These are phyloP conservation scores for Plutomurus gul DNA, from an alignment of 1,140 invertebrate genomes.

Conservation along the genomic window DNA sequence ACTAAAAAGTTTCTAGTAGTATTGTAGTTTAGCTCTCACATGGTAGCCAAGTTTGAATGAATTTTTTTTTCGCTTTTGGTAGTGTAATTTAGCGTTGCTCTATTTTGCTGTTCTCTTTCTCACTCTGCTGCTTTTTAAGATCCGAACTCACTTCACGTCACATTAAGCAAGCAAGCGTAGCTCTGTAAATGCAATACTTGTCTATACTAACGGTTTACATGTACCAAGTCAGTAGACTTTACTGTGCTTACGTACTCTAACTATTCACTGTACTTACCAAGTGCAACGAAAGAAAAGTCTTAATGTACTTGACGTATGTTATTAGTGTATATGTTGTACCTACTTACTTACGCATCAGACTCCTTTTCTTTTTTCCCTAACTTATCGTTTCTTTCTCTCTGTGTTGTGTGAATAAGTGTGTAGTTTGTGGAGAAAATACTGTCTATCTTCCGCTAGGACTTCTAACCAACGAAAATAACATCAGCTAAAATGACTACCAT, in stretches of 20 bases:
- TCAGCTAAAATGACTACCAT: constrained; percentile 19
- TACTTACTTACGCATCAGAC: background rate
- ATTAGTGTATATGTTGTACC: background rate
- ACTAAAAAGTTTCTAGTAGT: no score
- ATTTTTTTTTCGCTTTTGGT: background rate
- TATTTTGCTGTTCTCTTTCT: constrained; percentile 10
- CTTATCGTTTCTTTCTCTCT: background rate
- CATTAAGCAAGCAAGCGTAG: constrained; percentile 23
- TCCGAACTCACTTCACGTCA: constrained; percentile 18
- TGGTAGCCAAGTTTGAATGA: background rate
- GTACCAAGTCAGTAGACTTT: background rate
- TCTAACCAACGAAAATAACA: constrained; percentile 4
- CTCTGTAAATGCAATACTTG: constrained; percentile 10
- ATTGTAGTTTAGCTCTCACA: background rate
- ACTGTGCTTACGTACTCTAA: no score
- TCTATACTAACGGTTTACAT: constrained; percentile 5
- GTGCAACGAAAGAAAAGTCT: background rate
- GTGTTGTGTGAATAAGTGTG: constrained; percentile 17
- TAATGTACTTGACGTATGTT: no score
- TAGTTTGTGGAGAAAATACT: constrained; percentile 2
- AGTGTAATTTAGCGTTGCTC: constrained; percentile 23
- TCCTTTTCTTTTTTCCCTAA: background rate
- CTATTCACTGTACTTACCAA: no score
- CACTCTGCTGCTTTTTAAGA: constrained; percentile 26
- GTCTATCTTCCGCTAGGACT: background rate